Evolutionary conservation across 2,797 vertebrate species (phyloP).

Genomic region (Eleutherodactylus coqui): DNA sequence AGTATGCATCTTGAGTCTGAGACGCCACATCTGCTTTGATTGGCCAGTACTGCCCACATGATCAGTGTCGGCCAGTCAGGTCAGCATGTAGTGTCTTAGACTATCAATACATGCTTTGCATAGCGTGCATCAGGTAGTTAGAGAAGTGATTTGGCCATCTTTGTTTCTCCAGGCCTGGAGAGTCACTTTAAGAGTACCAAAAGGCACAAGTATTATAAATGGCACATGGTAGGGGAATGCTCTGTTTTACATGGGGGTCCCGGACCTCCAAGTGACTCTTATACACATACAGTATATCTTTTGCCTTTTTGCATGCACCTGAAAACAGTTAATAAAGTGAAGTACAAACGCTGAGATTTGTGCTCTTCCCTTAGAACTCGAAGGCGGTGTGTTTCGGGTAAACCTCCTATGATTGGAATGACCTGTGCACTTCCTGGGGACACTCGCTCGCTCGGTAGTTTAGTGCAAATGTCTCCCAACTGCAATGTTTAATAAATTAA

Average conservation of each 20-base stretch:
- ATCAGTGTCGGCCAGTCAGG: too few relatives aligned
- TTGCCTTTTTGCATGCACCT: neutral
- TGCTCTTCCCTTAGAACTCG: neutral
- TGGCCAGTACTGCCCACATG: too few relatives aligned
- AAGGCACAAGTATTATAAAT: neutral
- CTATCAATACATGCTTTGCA: too few relatives aligned
- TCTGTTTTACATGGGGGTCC: neutral
- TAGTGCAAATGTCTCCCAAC: conserved; percentile 39
- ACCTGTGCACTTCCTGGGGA: conserved; percentile 32
- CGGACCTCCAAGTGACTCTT: neutral
- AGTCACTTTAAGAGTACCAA: neutral
- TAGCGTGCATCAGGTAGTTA: too few relatives aligned
- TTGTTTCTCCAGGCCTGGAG: too few relatives aligned
- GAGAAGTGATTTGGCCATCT: too few relatives aligned
- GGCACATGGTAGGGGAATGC: neutral
- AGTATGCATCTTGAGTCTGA: too few relatives aligned
- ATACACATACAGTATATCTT: neutral
- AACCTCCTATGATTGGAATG: conserved; percentile 3
- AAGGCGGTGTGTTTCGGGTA: neutral
- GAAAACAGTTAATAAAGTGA: neutral
- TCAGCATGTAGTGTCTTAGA: too few relatives aligned
- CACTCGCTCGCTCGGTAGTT: conserved; percentile 53
- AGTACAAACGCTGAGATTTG: neutral
- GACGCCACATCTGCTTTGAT: too few relatives aligned
- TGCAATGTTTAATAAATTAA: conserved; percentile 60